phyloP scores from a whole-genome alignment of 2,113 vertebrate genomes.

The Chascanopsetta lugubris region DNA sequence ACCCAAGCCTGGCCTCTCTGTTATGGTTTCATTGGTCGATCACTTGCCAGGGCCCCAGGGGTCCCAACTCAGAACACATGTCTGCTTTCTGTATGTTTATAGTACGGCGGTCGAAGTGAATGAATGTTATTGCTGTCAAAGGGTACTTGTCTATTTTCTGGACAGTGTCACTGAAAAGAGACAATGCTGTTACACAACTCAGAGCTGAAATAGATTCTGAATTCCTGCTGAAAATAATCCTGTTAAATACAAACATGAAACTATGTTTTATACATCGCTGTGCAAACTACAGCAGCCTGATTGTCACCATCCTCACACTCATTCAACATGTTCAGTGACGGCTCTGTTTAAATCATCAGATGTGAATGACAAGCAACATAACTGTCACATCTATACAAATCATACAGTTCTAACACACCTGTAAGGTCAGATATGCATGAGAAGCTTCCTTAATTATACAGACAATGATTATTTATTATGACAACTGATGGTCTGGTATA shows the following conservation, averaged over 20 bases:
- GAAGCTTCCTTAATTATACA: background rate
- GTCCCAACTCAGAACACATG: slow-evolving; percentile 75
- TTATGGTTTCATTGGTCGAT: slow-evolving; percentile 75
- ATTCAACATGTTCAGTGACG: background rate
- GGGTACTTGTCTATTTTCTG: slow-evolving; percentile 58
- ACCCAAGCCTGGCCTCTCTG: slow-evolving; percentile 58
- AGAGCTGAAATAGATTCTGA: slow-evolving; percentile 38
- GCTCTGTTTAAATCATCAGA: slow-evolving; percentile 5
- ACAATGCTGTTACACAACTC: slow-evolving; percentile 25
- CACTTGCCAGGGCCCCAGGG: slow-evolving; percentile 69
- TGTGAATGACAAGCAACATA: slow-evolving; percentile 9
- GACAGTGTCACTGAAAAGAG: slow-evolving; percentile 39
- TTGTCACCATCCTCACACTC: background rate
- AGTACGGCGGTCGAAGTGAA: slow-evolving; percentile 66
- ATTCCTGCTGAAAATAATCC: slow-evolving; percentile 5
- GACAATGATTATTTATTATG: background rate
- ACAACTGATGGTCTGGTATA: too few species aligned
- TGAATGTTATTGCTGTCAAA: slow-evolving; percentile 61
- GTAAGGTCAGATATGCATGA: background rate
- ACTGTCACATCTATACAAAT: background rate
- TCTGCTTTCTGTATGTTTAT: slow-evolving; percentile 73
- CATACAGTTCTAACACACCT: background rate
- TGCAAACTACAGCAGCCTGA: background rate
- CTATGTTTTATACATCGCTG: too few species aligned
- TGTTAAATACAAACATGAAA: background rate